Evolutionary conservation across 2,113 vertebrate genomes (phyloP).

Genomic region (Murina feae): DNA sequence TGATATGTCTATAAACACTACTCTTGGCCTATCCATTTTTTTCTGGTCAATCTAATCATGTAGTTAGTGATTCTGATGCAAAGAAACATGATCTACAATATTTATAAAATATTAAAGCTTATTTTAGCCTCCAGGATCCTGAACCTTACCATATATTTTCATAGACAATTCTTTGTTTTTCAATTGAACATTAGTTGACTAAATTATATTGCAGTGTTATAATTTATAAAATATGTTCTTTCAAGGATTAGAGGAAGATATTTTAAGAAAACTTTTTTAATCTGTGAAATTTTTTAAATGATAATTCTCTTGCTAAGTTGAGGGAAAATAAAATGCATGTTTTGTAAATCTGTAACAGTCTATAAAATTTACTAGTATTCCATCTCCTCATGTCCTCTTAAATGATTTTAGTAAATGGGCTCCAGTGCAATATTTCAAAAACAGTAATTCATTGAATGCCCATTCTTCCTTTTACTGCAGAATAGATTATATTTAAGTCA

Average conservation of each 20-base stretch:
- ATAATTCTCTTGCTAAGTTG: slow-evolving; percentile 24
- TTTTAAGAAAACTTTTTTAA: slow-evolving; percentile 45
- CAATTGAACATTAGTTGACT: slow-evolving; percentile 32
- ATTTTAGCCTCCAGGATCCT: slow-evolving; percentile 33
- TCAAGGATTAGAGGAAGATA: background rate
- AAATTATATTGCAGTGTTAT: slow-evolving; percentile 37
- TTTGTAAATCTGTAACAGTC: slow-evolving; percentile 44
- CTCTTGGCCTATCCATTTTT: slow-evolving; percentile 22
- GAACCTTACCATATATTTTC: background rate
- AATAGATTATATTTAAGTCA: slow-evolving; percentile 90
- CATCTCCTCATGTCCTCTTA: slow-evolving; percentile 63
- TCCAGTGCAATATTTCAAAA: slow-evolving; percentile 81
- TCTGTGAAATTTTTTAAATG: slow-evolving; percentile 1
- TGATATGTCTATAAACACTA: slow-evolving; percentile 42
- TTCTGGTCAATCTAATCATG: slow-evolving; percentile 16
- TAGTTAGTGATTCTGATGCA: background rate
- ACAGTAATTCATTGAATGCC: slow-evolving; percentile 85
- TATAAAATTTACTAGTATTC: slow-evolving; percentile 60
- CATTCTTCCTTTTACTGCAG: slow-evolving; percentile 82
- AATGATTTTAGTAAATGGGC: slow-evolving; percentile 74
- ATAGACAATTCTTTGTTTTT: slow-evolving; percentile 37
- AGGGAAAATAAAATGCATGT: slow-evolving; percentile 25
- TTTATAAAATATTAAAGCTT: background rate
- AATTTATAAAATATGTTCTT: background rate
- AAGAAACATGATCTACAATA: background rate